These are phyloP conservation scores for Myathropa florea DNA, from an alignment of 2,888 invertebrate genomes.

Conservation along the genomic window DNA sequence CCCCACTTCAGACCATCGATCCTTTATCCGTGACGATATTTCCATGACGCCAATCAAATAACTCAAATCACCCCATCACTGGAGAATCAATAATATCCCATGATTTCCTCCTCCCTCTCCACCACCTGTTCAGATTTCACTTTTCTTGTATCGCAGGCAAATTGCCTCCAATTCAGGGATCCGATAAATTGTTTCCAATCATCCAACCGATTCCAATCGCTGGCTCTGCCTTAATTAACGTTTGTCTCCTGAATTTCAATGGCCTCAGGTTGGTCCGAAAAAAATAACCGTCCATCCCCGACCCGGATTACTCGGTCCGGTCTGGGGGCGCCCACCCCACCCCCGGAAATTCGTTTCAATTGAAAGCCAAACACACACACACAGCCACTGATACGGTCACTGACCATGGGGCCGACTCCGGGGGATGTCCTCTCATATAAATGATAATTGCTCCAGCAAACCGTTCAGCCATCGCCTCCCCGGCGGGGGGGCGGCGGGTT, in stretches of 20 bases:
- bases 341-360: neutral
- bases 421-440: slow-evolving; percentile 9
- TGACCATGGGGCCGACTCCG: neutral
- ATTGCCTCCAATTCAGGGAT: slow-evolving; percentile 27
- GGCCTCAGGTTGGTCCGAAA: neutral
- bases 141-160: slow-evolving; percentile 3
- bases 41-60: no score
- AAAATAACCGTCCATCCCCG: neutral
- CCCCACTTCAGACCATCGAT: no score
- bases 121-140: no score
- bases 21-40: no score
- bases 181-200: slow-evolving; percentile 47
- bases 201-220: slow-evolving; percentile 8
- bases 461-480: neutral
- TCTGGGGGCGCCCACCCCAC: neutral
- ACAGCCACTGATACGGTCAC: slow-evolving; percentile 2
- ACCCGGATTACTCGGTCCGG: neutral
- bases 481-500: no score
- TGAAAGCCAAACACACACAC: slow-evolving; percentile 1
- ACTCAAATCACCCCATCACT: no score
- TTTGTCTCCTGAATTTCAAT: slow-evolving; percentile 45
- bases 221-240: slow-evolving; percentile 35
- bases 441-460: slow-evolving; percentile 25
- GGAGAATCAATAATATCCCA: no score
- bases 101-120: neutral